Evolutionary conservation across 2,888 invertebrate genomes (phyloP), one percentile per base, ranked within the genome.

Genomic region (Eurytoma adleriae): DNA sequence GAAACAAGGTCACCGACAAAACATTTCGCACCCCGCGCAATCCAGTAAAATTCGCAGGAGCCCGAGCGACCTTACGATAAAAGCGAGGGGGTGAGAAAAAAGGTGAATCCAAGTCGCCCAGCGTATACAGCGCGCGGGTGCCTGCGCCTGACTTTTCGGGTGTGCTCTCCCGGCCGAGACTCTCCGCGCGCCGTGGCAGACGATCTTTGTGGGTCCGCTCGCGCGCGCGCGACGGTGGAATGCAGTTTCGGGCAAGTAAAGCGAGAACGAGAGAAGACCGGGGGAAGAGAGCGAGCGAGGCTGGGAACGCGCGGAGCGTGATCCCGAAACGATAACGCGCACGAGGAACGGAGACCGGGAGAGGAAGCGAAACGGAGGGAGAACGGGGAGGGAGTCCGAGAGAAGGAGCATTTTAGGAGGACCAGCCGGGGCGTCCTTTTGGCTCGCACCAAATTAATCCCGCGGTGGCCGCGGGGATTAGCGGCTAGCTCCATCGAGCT

Each of bases 301-400:
- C 84, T 85, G 81, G 86, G 84, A 85, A 84, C 85, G 80, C 69
- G 74, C 67, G 61, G 75, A 40, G 84, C 85, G 80, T 84, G 87
- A 87, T 87, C 84, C 84, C 79, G 82, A 84, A 82, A 84, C 86
- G 87, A 87, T 87, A 87, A 82, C 82, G 82, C 75, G 83, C 82
- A 62, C 72, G 71, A 82, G 56, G 73, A 82, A 57, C 72, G 64
- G 70, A 50, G 52, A 57, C 10, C 30, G 48, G 24, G 1, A 24
- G 30, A 4, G 50, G 18, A 50, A 30, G 69, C 72, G 73, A 82
- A 56, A 77, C 81, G 75, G 82, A 83, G 82, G 79, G 82, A 82
- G 79, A 78, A 18, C 70, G 68, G 56, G 7, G 56, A 57, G 78
- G 62, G 70, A 50, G 52, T 50, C 3, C 30, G 30, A 27, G 2